Conservation (phyloP, 2,113 vertebrate species). For the Anser brachyrhynchus region DNA sequence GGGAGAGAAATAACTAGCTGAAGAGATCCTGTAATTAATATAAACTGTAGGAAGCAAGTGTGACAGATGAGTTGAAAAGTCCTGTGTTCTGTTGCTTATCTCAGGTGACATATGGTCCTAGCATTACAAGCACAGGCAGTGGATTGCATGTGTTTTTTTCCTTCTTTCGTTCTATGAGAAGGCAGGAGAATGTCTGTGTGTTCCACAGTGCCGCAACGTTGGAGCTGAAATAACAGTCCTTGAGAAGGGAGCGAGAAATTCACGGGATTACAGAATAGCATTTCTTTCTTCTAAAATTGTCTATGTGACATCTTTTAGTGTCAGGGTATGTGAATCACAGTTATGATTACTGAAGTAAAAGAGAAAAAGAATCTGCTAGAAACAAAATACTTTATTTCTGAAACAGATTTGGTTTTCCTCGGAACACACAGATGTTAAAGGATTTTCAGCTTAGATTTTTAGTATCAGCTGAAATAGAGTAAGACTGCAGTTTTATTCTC, state of each 20-base stretch:
- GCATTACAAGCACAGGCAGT: neutral
- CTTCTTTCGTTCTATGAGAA: neutral
- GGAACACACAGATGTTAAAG: slow-evolving; percentile 36
- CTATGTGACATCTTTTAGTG: neutral
- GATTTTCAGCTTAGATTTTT: slow-evolving; percentile 5
- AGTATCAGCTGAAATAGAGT: neutral
- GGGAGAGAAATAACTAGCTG: neutral
- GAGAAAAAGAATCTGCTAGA: slow-evolving; percentile 8
- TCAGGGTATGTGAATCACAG: slow-evolving; percentile 21
- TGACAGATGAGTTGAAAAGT: slow-evolving; percentile 46
- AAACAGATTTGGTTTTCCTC: slow-evolving; percentile 26
- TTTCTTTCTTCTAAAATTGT: neutral
- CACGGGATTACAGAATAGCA: neutral
- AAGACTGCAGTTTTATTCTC: neutral
- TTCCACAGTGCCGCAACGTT: neutral
- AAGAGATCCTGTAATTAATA: slow-evolving; percentile 63
- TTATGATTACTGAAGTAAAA: slow-evolving; percentile 29
- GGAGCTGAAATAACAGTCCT: neutral
- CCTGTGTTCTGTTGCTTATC: slow-evolving; percentile 51
- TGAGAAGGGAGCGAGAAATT: neutral
- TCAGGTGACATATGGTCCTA: slow-evolving; percentile 34
- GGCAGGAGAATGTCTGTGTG: neutral
- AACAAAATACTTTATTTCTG: slow-evolving; percentile 28
- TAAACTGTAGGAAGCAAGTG: slow-evolving; percentile 50
- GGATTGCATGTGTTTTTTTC: neutral